Conservation (phyloP, 2,113 vertebrate genomes). For the Solea solea region DNA sequence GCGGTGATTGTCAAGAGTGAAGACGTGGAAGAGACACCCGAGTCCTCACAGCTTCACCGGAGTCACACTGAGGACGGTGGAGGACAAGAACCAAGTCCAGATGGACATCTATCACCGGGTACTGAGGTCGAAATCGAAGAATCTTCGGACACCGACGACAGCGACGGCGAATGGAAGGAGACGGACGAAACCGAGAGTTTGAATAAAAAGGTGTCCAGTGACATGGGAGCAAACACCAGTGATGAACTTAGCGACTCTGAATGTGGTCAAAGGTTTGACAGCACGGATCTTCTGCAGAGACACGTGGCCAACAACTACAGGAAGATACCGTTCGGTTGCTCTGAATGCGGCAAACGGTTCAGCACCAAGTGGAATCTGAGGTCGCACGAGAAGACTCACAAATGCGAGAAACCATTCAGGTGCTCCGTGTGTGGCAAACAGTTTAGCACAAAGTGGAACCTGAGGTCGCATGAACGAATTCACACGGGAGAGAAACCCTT, state of each 20-base stretch:
- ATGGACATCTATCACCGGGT: not conserved
- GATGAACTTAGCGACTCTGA: not conserved
- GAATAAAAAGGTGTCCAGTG: too few relatives aligned
- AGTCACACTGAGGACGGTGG: not conserved
- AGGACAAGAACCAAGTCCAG: not conserved
- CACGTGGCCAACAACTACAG: conserved; percentile 14
- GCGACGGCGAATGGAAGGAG: not conserved
- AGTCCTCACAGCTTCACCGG: not conserved
- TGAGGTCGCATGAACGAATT: conserved; percentile 11
- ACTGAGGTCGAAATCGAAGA: not conserved
- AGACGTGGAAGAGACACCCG: not conserved
- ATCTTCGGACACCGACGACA: not conserved
- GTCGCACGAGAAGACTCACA: too few relatives aligned
- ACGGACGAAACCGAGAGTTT: too few relatives aligned
- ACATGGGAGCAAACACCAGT: not conserved
- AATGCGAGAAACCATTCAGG: not conserved
- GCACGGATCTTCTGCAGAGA: conserved; percentile 4
- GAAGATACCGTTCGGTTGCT: not conserved
- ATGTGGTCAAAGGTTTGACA: not conserved
- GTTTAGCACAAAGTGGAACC: conserved; percentile 11
- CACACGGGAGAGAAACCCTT: not conserved
- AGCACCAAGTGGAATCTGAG: too few relatives aligned
- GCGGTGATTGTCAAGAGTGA: not conserved
- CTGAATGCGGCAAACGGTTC: too few relatives aligned
- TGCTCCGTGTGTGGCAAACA: conserved; percentile 1